Base-by-base conservation (phyloP, 2,888 invertebrate genomes). In the Heliconius ethilla region DNA sequence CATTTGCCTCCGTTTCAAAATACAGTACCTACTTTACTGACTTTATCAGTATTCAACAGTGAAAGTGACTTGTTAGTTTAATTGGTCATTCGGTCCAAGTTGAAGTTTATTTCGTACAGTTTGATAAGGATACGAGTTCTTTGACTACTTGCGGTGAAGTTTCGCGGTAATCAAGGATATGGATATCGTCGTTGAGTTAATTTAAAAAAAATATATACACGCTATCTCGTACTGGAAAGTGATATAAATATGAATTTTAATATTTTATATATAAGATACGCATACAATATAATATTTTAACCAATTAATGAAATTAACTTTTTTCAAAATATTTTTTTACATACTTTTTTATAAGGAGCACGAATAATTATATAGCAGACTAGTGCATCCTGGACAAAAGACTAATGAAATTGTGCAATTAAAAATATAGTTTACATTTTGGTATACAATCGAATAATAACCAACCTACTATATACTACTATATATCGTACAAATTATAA, bases 11-110 rank as follows among this genome's bases (percentile, higher is more conserved):
- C n/a, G 9, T 74, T 78, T 77, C 40, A 77, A 79, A 77, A 77
- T 40, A 74, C 70, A 74, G 25, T 75, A 75, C 59, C 33, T 33
- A 33, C 33, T 18, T 27, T 62, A 18, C 74, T 76, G 85, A 90
- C 92, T 91, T 93, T 92, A 89, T 83, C 81, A 85, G 85, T 87
- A 91, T 91, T 91, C 89, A 87, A 81, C 84, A 91, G 93, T 92
- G 93, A 94, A 93, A 93, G 94, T 93, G 86, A 74, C 88, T 93
- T 90, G 91, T 92, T 92, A 91, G 90, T 89, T 86, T 92, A 93
- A 94, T 92, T 92, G 91, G 89, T 89, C 86, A 87, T 88, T 86
- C 83, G 84, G 86, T 84, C 88, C 86, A 83, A 87, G 86, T 86
- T 85, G 87, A 84, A 84, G 86, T 86, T 90, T 86, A 88, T 87